A percentile compares a stretch with the other conserved stretches of the same genome.
Conservation (phyloP, 2,113 vertebrate species). For the Rhegmatorhina hoffmannsi region DNA sequence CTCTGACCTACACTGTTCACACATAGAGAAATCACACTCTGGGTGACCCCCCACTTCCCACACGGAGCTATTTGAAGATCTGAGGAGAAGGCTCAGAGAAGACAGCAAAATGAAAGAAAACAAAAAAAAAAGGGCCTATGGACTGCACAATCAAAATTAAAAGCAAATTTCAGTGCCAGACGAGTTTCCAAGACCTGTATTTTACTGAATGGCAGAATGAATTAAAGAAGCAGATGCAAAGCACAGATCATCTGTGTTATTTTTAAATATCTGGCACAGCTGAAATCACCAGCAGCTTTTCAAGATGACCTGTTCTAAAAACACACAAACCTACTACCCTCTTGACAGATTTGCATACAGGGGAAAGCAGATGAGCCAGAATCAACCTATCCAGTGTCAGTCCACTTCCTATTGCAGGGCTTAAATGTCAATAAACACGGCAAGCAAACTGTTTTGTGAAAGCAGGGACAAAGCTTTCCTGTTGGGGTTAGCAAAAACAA, state of each 20-base stretch:
- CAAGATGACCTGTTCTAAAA: constrained; percentile 44
- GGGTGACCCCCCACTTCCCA: constrained; percentile 24
- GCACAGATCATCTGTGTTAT: background rate
- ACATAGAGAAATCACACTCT: background rate
- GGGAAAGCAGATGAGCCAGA: constrained; percentile 12
- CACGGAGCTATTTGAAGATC: constrained; percentile 13
- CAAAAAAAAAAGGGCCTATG: background rate
- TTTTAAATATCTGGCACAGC: constrained; percentile 38
- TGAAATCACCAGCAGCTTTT: constrained; percentile 15
- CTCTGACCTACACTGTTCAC: background rate
- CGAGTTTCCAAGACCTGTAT: background rate
- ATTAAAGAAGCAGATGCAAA: background rate
- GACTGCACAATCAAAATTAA: background rate
- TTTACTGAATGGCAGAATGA: background rate
- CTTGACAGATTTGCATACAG: constrained; percentile 4
- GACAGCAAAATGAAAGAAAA: background rate
- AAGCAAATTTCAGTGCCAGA: background rate
- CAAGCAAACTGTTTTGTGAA: background rate
- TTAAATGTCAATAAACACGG: constrained; percentile 7
- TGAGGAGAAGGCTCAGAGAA: background rate
- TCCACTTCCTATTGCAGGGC: background rate
- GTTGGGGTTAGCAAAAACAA: background rate
- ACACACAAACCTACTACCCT: constrained; percentile 49
- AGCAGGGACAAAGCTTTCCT: background rate
- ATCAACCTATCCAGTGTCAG: background rate